Conservation (phyloP, 2,113 vertebrate species). For the Tyrannus savana region DNA sequence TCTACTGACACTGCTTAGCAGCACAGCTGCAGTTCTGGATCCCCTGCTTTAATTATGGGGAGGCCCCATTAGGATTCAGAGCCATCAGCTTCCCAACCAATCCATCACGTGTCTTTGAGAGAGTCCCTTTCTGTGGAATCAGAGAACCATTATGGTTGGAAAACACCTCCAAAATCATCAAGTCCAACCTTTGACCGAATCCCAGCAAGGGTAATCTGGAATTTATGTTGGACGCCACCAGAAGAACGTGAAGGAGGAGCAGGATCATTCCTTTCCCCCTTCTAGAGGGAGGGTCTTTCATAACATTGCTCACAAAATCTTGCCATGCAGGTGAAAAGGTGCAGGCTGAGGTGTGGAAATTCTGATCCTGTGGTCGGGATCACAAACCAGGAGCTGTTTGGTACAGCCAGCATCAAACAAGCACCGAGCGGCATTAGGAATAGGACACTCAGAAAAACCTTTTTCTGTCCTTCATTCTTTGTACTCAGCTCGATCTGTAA, state of each 20-base stretch:
- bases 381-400: neutral
- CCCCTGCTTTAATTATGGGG: conserved; percentile 14
- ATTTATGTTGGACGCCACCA: neutral
- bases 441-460: neutral
- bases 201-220: neutral
- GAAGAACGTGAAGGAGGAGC: neutral
- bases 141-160: neutral
- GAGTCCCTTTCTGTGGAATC: neutral
- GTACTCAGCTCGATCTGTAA: neutral
- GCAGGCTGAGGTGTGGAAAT: neutral
- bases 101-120: neutral
- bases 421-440: too few species aligned
- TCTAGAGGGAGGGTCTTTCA: neutral
- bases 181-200: neutral
- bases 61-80: conserved; percentile 6
- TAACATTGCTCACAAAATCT: neutral
- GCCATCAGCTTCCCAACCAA: neutral
- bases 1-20: conserved; percentile 43
- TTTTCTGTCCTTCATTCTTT: neutral
- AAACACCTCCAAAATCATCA: neutral
- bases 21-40: conserved; percentile 42
- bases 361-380: neutral
- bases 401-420: neutral
- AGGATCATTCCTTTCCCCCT: neutral
- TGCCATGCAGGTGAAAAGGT: neutral